Evolutionary conservation across 2,888 invertebrate genomes (phyloP).

Genomic region (Amphiduros pacificus): DNA sequence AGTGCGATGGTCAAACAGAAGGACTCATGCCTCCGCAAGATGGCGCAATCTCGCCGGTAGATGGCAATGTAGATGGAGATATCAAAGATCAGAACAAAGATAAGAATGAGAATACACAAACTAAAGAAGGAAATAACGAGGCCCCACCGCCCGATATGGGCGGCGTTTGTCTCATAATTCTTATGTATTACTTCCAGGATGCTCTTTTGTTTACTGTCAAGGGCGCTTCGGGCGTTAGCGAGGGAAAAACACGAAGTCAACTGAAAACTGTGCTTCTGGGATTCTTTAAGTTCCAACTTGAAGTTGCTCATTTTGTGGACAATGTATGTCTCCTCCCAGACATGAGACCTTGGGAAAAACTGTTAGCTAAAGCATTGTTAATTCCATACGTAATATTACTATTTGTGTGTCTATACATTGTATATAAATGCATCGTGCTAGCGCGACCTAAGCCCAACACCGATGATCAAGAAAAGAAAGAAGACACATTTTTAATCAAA

Average conservation of each 20-base stretch:
- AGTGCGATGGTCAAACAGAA: too few species aligned
- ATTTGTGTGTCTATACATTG: constrained; percentile 23
- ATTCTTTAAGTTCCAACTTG: constrained; percentile 28
- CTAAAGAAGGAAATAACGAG: not conserved
- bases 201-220: constrained; percentile 27
- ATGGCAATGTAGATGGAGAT: constrained; percentile 3
- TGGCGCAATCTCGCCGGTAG: not conserved
- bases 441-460: not conserved
- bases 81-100: not conserved
- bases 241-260: constrained; percentile 10
- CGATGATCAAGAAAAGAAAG: not conserved
- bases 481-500: constrained; percentile 18
- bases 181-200: constrained; percentile 35
- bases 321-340: constrained; percentile 26
- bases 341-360: constrained; percentile 22
- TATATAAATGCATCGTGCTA: constrained; percentile 6
- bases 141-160: constrained; percentile 20
- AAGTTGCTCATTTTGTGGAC: constrained; percentile 27
- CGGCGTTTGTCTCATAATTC: constrained; percentile 32
- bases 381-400: constrained; percentile 25
- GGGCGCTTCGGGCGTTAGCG: constrained; percentile 12
- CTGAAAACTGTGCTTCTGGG: constrained; percentile 24
- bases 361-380: constrained; percentile 23
- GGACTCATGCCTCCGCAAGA: too few species aligned
- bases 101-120: constrained; percentile 4